A percentile compares a stretch with the other conserved stretches of the same genome.
These are phyloP conservation scores for Eupithecia vulgata DNA, from an alignment of 2,888 invertebrate genomes.

Conservation along the genomic window DNA sequence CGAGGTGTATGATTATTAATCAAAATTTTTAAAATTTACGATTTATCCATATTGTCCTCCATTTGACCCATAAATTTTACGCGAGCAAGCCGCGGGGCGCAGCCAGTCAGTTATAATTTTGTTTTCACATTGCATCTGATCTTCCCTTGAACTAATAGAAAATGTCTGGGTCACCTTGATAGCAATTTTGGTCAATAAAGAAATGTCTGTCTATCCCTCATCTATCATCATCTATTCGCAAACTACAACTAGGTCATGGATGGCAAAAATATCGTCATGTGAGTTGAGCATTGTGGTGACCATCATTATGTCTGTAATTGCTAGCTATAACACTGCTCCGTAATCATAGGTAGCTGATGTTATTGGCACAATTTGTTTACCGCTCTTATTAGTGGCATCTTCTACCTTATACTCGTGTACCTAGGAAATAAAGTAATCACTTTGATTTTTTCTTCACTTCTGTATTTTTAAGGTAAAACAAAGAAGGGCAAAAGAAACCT, in stretches of 20 bases:
- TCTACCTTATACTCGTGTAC: background rate
- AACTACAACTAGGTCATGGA: constrained; percentile 28
- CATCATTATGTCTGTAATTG: constrained; percentile 1
- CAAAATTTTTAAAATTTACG: too few relatives aligned
- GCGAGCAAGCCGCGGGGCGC: too few relatives aligned
- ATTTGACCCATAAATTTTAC: too few relatives aligned
- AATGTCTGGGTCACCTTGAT: constrained; percentile 24
- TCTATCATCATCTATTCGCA: constrained; percentile 24
- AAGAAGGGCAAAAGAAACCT: too few relatives aligned
- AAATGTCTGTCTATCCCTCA: constrained; percentile 11
- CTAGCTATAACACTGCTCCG: background rate
- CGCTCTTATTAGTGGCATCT: background rate
- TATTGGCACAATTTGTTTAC: background rate
- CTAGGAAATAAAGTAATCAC: too few relatives aligned
- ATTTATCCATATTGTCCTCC: too few relatives aligned
- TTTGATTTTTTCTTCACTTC: too few relatives aligned
- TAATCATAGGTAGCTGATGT: background rate
- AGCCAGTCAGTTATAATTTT: background rate
- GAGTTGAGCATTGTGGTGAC: background rate
- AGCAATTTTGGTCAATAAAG: constrained; percentile 27
- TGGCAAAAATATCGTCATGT: constrained; percentile 1
- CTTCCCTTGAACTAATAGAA: constrained; percentile 11
- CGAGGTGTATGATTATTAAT: too few relatives aligned
- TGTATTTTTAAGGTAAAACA: too few relatives aligned
- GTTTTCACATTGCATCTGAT: background rate